Percentiles rank a stretch among this genome's conserved stretches.
Conservation (phyloP, 2,888 invertebrate genomes). For the Clitarchus hookeri region DNA sequence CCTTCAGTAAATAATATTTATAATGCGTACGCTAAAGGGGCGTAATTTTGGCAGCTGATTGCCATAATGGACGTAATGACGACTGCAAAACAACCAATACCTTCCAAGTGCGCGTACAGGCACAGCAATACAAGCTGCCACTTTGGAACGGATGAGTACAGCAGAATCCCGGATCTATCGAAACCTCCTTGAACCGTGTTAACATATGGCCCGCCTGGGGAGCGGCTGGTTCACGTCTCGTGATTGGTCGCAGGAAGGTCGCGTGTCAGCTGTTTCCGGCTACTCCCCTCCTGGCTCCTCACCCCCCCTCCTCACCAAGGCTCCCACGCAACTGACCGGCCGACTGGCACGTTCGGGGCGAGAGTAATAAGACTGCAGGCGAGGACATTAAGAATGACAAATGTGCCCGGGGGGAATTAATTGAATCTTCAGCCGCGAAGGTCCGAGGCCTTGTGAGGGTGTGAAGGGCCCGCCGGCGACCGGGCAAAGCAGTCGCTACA, state of each 20-base stretch:
- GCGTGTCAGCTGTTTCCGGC: constrained; percentile 2
- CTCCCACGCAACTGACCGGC: not conserved
- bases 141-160: no score
- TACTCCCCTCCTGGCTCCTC: not conserved
- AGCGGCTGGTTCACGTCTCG: not conserved
- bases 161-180: no score
- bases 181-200: not conserved
- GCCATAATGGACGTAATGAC: no score
- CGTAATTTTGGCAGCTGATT: no score
- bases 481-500: no score
- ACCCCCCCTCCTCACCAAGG: not conserved
- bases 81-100: no score
- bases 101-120: no score
- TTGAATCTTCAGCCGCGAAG: not conserved
- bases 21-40: no score
- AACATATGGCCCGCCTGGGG: not conserved
- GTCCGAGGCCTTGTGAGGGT: not conserved
- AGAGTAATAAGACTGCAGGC: not conserved
- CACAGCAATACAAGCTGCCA: no score
- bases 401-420: not conserved
- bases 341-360: not conserved
- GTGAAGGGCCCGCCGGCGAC: not conserved
- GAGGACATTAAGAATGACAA: constrained; percentile 4
- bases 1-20: no score
- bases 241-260: constrained; percentile 1